Evolutionary conservation across 2,888 invertebrate genomes (phyloP), one percentile per base, ranked within the genome.

Genomic region (Glyphotaelius pellucidus): DNA sequence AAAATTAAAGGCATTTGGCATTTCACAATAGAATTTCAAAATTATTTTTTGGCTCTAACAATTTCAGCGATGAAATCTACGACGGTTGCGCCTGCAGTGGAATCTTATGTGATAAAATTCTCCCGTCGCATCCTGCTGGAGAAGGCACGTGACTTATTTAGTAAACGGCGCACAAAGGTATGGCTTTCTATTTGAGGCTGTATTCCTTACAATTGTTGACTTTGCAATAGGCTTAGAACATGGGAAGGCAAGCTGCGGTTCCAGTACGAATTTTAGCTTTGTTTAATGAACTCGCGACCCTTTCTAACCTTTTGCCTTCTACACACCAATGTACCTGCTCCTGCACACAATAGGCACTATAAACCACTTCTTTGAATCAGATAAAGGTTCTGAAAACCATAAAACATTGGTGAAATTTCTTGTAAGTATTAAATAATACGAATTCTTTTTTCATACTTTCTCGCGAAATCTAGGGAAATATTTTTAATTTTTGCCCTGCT

Each of bases 191-290:
- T 30, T 32, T 15, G 81, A 81, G 81, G 32, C 32, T 81, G 85
- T 87, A 67, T 87, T 67, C 52, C 67, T 52, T 31, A 87, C 87
- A 67, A 87, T 87, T 87, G 87, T 87, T 87, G 87, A 52, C 87
- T 87, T 87, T 87, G 67, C 32, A 87, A 35, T 67, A 87, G 87
- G 87, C 87, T 31, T 30, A 30, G 52, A 35, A 4, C 32, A 14
- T 30, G 80, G 42, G 80, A 80, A 32, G 86, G 80, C 25, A 67
- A 67, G n/a, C 67, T 67, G 67, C 25, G 67, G 67, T n/a, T 25
- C 25, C 67, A 9, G 67, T 25, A 79, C 89, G 80, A 42, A 47
- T 31, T 86, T n/a, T 15, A 42, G 86, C n/a, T 86, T 52, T 31
- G 86, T 42, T 30, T 52, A 30, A 89, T 38, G 35, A 32, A 88